phyloP scores from a whole-genome alignment of 2,888 invertebrate species.

The Cantharis rustica region DNA sequence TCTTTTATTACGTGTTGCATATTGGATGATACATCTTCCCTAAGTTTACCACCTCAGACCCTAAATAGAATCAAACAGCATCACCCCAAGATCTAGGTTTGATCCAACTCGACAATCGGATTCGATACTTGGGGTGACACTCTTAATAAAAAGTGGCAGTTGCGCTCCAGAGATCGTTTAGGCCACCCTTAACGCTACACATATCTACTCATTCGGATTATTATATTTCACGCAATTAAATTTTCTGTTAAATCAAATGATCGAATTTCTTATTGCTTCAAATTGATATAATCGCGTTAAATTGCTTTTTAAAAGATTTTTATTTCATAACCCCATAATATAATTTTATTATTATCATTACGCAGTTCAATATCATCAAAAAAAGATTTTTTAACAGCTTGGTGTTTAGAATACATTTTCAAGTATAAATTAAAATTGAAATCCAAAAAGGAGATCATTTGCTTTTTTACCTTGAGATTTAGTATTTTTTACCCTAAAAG shows the following conservation, averaged over 20 bases:
- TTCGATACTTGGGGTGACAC: slow-evolving; percentile 50
- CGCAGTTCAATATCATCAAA: too few species aligned
- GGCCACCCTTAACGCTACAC: slow-evolving; percentile 46
- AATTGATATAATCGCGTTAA: slow-evolving; percentile 24
- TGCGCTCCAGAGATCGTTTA: slow-evolving; percentile 47
- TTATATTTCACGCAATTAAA: slow-evolving; percentile 51
- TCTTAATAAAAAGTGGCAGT: slow-evolving; percentile 54
- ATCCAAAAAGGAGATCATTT: too few species aligned
- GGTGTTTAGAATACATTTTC: too few species aligned
- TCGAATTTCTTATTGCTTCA: slow-evolving; percentile 34
- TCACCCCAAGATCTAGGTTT: slow-evolving; percentile 47
- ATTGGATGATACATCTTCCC: slow-evolving; percentile 47
- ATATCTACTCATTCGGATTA: slow-evolving; percentile 41
- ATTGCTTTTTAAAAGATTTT: slow-evolving; percentile 18
- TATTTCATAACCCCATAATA: background rate
- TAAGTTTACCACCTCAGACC: slow-evolving; percentile 50
- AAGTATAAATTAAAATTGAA: too few species aligned
- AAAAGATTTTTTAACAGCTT: too few species aligned
- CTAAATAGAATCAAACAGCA: slow-evolving; percentile 50
- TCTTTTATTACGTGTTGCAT: slow-evolving; percentile 44
- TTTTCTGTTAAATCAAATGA: slow-evolving; percentile 40
- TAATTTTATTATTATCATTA: too few species aligned
- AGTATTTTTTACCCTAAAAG: too few species aligned
- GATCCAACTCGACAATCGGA: slow-evolving; percentile 45
- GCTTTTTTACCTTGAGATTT: too few species aligned